Evolutionary conservation across 1,140 invertebrate genomes (phyloP).

Genomic region (Mylabris phalerata): DNA sequence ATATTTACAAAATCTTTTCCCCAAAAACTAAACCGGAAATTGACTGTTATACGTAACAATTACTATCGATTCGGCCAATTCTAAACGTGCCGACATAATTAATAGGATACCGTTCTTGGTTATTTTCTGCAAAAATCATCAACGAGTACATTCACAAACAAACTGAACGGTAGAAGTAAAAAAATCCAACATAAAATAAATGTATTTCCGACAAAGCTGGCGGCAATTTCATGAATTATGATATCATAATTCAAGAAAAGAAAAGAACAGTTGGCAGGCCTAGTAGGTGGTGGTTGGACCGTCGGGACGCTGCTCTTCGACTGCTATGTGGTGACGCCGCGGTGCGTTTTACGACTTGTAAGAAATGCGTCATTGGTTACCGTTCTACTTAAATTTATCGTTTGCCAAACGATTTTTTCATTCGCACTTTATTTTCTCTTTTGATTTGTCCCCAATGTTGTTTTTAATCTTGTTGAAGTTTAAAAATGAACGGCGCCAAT

Average conservation of each 20-base stretch:
- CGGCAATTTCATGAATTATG: conserved; percentile 32
- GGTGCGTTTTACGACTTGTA: conserved; percentile 3
- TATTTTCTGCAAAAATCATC: conserved; percentile 11
- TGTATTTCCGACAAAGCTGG: conserved; percentile 31
- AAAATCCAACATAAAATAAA: conserved; percentile 25
- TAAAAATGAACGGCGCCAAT: background rate
- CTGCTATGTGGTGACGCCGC: conserved; percentile 2
- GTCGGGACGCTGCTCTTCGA: conserved; percentile 10
- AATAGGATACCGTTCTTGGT: conserved; percentile 2
- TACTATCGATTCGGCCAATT: conserved; percentile 3
- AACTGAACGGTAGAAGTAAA: background rate
- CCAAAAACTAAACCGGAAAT: conserved; percentile 9
- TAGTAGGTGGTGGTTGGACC: conserved; percentile 29
- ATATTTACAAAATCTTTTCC: background rate
- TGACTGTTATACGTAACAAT: conserved; percentile 6
- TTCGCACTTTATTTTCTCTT: too few relatives aligned
- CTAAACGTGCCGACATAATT: conserved; percentile 10
- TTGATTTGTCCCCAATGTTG: too few relatives aligned
- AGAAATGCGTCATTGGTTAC: conserved; percentile 1
- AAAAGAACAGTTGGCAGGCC: conserved; percentile 31
- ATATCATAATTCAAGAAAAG: conserved; percentile 30
- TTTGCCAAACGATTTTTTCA: too few relatives aligned
- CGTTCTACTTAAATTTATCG: background rate
- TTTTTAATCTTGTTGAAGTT: too few relatives aligned
- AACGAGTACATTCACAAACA: too few relatives aligned